Base-by-base conservation (phyloP, 2,797 vertebrate genomes). In the Manis javanica region DNA sequence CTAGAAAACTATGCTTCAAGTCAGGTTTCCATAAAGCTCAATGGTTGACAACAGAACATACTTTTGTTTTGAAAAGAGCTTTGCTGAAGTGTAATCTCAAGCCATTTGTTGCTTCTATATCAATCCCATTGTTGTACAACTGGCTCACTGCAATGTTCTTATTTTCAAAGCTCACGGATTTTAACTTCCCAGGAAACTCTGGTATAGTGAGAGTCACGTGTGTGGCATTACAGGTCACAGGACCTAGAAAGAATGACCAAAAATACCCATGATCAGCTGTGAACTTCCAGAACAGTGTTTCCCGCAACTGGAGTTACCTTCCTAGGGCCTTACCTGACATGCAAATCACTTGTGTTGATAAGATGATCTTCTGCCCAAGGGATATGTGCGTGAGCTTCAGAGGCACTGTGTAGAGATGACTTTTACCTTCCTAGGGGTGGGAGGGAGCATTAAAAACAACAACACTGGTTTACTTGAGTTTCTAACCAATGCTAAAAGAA, bases 201-300 rank as follows among this genome's bases (percentile, higher is more conserved):
- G 98, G 98, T 96, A 99, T 96, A 69, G 64, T 21, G 26, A 99
- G 42, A 64, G 91, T 98, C 98, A 99, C 97, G n/a, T 99, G 98
- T 16, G 98, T 98, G 8, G 95, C 77, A 77, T 98, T 98, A 34
- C 99, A 99, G 19, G 23, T 21, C 42, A 97, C 97, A 46, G 98
- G 97, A 79, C 97, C 99, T 99, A 86, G 18, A 97, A 93, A 4
- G 69, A 31, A 49, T 72, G 53, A 82, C 39, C 0, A 8, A 85
- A 26, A 39, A 87, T 46, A 24, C 9, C 24, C 23, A 51, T 81
- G 59, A 46, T 75, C 63, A 84, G 12, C 37, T 31, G 68, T 29
- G 37, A 2, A 23, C 12, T 21, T 37, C 23, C 9, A 31, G 46
- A 79, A 53, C 26, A 66, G 2, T 0, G 23, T 26, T 12, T 19